Base-by-base conservation (phyloP, 53 echinoderm and acorn worm genomes). In the Holothuria scabra region DNA sequence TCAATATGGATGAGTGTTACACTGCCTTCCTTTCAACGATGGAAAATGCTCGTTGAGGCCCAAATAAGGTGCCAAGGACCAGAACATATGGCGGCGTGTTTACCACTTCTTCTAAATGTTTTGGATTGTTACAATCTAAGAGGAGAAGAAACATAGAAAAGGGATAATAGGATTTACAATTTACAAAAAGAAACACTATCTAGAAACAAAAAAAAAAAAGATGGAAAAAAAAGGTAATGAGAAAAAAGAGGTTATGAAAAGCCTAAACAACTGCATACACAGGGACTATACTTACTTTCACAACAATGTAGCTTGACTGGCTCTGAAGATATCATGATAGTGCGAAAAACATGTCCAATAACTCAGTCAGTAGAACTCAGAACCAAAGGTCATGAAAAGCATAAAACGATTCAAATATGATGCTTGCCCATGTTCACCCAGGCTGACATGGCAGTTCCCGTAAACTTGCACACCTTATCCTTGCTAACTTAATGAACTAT, bases 111-210 rank as follows among this genome's bases (percentile, higher is more conserved):
- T 87, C 87, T 20, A 87, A 46, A 48, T 87, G 83, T 37, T 44
- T 83, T 14, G 87, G 62, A 60, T 87, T 83, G 87, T 32, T 16
- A 70, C 87, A 87, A 87, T 35, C 87, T 87, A 57, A 35, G 23
- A 52, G 12, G 55, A 28, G 37, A 64, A 86, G 76, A 81, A 38
- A 85, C 61, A 60, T 20, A 60, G 61, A 60, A 60, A 60, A 60
- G 61, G 26, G 26, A 60, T 60, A 60, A 6, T 60, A 60, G 18
- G 61, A 60, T n/a, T n/a, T 60, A 23, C 18, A 60, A 3, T 60
- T 60, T n/a, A n/a, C n/a, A 14, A 8, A 14, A 60, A 60, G 10
- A 60, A 60, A 60, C 18, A 60, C 61, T 7, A 14, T 60, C 61
- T 60, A 60, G 4, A 60, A 60, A 60, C 61, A n/a, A n/a, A n/a